Base-by-base conservation (phyloP, 2,888 invertebrate genomes). In the Holacanthella duospinosa region DNA sequence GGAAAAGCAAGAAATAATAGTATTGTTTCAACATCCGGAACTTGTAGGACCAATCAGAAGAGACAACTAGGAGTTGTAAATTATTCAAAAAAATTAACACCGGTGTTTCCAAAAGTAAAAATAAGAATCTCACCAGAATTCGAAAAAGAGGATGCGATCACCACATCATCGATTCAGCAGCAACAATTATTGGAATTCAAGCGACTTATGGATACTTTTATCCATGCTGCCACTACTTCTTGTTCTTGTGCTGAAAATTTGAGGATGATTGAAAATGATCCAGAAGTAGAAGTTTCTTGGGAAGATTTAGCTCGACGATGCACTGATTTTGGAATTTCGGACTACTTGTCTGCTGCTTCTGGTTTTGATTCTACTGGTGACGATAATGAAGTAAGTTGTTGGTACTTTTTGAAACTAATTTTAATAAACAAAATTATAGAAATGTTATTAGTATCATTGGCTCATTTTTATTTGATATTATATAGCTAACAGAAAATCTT, bases 271-370 rank as follows among this genome's bases (percentile, higher is more conserved):
- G 55, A 55, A 21, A 4, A 55, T 6, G 28, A 27, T 9, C 54
- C 54, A 21, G 48, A 48, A 9, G 19, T 4, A 4, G 48, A 48
- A 54, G 62, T 67, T 21, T 57, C 65, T 12, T 36, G 67, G 58
- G 69, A 69, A 43, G 69, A 69, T 25, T 69, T 63, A 26, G 60
- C 12, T 16, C 12, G 48, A 21, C 12, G 48, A 4, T 71, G 70
- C 61, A 62, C 70, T 59, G 72, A 72, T 60, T 72, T 72, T 62
- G 72, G 72, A 44, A 71, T 71, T 59, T 66, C 66, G 48, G 72
- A 72, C 62, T 48, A 48, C 48, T 21, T 48, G 19, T n/a, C 12
- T 57, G n/a, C 9, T 9, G 28, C 55, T 36, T 25, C 43, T 28
- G 58, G 29, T 25, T 55, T 19, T 55, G 55, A 16, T 26, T 9